Base-by-base conservation (phyloP, 2,888 invertebrate genomes). In the Andrena praecox region DNA sequence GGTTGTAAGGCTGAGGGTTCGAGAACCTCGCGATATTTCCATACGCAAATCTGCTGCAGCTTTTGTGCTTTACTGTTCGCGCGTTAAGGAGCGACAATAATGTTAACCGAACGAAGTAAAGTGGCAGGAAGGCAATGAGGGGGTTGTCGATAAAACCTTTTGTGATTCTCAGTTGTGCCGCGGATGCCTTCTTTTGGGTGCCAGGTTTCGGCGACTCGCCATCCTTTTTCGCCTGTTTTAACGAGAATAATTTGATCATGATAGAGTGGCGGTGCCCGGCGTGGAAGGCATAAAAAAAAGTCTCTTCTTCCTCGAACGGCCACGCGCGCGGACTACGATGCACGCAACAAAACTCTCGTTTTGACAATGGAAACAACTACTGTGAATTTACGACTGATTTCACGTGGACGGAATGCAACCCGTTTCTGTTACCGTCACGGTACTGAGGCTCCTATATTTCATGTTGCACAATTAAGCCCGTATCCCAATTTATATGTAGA, bases 151-250 rank as follows among this genome's bases (percentile, higher is more conserved):
- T 73, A 72, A 70, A 81, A 99, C 99, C 99, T 98, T 99, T 99
- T 94, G 98, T 98, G 93, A 99, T 98, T 94, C 99, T 96, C 93
- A 99, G 95, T 94, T 99, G 99, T 87, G 99, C 99, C 91, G 99
- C 99, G 88, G 99, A 98, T 87, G 98, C 98, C 95, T 98, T 98
- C 95, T 99, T 98, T 94, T 97, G 97, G 93, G 96, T 96, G 84
- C 96, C 96, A 91, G 95, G 95, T 93, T 95, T 96, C 90, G 97
- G 97, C 90, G 97, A 96, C 94, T 98, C 98, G 93, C 98, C 99
- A 96, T 99, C 99, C 96, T 99, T 99, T 95, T 99, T 98, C 95
- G 99, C 98, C 95, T 99, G 98, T 95, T 99, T 99, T 94, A 99
- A 95, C 90, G 99, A 98, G 96, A 99, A 99, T 95, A 99, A 96